These are phyloP conservation scores for Brachionus rotundiformis DNA, from an alignment of 1,140 invertebrate species.

Conservation along the genomic window DNA sequence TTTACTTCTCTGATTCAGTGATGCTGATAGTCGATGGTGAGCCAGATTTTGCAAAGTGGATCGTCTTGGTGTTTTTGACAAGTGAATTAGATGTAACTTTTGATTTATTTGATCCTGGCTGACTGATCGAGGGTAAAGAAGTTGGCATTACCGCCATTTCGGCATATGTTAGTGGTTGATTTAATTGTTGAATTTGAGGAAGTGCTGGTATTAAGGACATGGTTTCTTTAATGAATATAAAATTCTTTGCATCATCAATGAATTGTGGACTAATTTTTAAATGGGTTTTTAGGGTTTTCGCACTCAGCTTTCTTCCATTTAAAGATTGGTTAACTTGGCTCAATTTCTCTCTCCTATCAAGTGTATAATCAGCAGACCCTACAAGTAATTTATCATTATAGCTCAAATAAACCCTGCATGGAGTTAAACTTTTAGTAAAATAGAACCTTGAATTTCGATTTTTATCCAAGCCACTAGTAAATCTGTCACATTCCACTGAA, in stretches of 20 bases:
- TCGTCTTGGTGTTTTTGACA: neutral
- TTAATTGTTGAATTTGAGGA: neutral
- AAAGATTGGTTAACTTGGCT: conserved; percentile 11
- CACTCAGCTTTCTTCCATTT: conserved; percentile 31
- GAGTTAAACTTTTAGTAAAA: conserved; percentile 20
- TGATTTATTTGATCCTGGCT: neutral
- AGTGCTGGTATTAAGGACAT: conserved; percentile 16
- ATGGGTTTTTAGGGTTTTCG: conserved; percentile 29
- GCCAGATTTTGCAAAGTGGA: neutral
- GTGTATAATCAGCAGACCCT: neutral
- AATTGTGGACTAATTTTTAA: conserved; percentile 44
- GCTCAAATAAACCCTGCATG: conserved; percentile 29
- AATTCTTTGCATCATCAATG: conserved; percentile 42
- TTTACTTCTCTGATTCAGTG: neutral
- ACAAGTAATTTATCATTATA: conserved; percentile 33
- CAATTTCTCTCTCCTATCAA: neutral
- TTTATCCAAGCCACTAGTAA: conserved; percentile 6
- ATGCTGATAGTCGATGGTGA: neutral
- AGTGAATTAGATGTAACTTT: neutral
- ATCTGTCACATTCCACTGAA: neutral
- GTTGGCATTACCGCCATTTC: conserved; percentile 32
- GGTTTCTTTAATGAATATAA: conserved; percentile 30
- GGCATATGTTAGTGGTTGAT: neutral
- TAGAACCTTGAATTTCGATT: conserved; percentile 36
- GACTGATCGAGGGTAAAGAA: neutral